Conservation (phyloP, 2,797 vertebrate genomes). For the Oryzias dopingdopingensis region DNA sequence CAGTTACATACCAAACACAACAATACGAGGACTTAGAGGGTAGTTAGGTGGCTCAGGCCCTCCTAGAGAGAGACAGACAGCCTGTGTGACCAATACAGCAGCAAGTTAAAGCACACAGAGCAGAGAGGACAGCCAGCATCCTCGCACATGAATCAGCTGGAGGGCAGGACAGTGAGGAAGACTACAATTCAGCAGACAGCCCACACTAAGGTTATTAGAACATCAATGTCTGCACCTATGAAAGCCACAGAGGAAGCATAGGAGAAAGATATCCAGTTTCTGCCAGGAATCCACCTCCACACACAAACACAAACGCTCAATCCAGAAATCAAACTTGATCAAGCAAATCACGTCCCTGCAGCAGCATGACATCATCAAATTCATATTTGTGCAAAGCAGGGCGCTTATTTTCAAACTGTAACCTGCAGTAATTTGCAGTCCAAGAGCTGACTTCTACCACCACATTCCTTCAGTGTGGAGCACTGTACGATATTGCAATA, state of each 20-base stretch:
- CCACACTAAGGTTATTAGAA: conserved; percentile 9
- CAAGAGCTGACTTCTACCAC: neutral
- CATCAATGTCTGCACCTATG: conserved; percentile 46
- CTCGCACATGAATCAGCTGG: conserved; percentile 27
- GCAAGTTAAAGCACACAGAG: conserved; percentile 42
- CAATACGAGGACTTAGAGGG: conserved; percentile 82
- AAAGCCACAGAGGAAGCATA: conserved; percentile 61
- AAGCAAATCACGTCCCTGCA: conserved; percentile 10
- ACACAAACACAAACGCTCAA: conserved; percentile 15
- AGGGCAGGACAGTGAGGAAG: conserved; percentile 28
- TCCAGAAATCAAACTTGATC: conserved; percentile 27
- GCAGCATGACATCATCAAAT: conserved; percentile 37
- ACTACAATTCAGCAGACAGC: conserved; percentile 14
- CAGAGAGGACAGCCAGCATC: conserved; percentile 36
- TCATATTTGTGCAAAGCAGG: conserved; percentile 9
- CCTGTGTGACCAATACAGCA: conserved; percentile 64
- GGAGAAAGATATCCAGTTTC: conserved; percentile 64
- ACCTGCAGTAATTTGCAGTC: conserved; percentile 11
- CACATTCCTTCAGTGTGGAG: no score
- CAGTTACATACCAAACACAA: conserved; percentile 83
- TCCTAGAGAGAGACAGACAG: conserved; percentile 78
- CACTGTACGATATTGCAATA: no score
- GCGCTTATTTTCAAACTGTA: neutral
- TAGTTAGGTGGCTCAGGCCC: conserved; percentile 74
- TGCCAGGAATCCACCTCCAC: neutral